phyloP scores from a whole-genome alignment of 2,797 vertebrate species.

The Spheniscus humboldti region DNA sequence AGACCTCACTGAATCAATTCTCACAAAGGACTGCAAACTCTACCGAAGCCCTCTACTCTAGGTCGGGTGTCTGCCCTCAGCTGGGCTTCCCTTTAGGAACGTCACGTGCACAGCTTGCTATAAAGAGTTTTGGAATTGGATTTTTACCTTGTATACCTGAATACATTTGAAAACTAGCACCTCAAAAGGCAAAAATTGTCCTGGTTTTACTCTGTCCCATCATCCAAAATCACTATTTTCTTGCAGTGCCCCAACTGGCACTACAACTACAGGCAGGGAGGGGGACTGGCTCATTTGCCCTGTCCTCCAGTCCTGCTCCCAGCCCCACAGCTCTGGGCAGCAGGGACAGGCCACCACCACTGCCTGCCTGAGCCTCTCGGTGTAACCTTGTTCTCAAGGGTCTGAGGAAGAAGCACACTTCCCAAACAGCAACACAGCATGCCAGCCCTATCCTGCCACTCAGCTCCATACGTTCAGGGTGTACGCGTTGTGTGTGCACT shows the following conservation, averaged over 20 bases:
- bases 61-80: not conserved
- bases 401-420: not conserved
- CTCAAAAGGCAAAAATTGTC: not conserved
- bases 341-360: not conserved
- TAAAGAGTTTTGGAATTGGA: not conserved
- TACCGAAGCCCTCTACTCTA: not conserved
- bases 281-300: not conserved
- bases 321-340: not conserved
- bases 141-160: not conserved
- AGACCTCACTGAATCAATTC: not conserved
- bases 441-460: not conserved
- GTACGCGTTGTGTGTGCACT: rapidly evolving
- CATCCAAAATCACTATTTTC: not conserved
- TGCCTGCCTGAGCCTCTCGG: not conserved
- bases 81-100: not conserved
- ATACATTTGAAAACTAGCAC: not conserved
- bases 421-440: not conserved
- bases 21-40: not conserved
- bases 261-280: not conserved
- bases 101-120: not conserved
- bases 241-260: not conserved
- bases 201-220: not conserved
- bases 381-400: not conserved
- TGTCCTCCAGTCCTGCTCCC: not conserved
- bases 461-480: rapidly evolving